Conservation (phyloP, 2,797 vertebrate species). For the Centropyge bicolor region DNA sequence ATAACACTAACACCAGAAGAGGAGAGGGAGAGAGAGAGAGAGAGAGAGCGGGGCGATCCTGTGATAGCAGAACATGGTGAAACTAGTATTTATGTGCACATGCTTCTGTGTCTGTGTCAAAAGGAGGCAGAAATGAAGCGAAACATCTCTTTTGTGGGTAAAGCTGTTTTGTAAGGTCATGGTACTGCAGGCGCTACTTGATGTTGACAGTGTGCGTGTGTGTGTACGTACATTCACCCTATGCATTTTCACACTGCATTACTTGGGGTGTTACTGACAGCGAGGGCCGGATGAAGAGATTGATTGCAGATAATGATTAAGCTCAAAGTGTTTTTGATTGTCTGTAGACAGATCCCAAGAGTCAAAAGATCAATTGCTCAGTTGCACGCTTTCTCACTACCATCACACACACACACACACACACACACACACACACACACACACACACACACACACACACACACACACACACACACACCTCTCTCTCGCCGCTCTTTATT, state of each 20-base stretch:
- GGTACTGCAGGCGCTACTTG: slow-evolving; percentile 8
- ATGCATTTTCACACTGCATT: slow-evolving; percentile 55
- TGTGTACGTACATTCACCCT: slow-evolving; percentile 21
- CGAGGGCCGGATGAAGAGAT: slow-evolving; percentile 75
- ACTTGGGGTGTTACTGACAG: slow-evolving; percentile 60
- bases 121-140: slow-evolving; percentile 37
- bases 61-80: slow-evolving; percentile 46
- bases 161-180: slow-evolving; percentile 41
- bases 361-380: slow-evolving; percentile 77
- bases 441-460: slow-evolving; percentile 20
- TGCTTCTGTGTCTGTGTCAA: slow-evolving; percentile 50
- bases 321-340: slow-evolving; percentile 89
- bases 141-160: slow-evolving; percentile 35
- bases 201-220: slow-evolving; percentile 26
- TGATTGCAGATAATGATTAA: slow-evolving; percentile 88
- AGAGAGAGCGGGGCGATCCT: slow-evolving; percentile 26
- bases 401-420: slow-evolving; percentile 15
- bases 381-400: slow-evolving; percentile 61
- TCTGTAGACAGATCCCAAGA: slow-evolving; percentile 81
- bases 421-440: slow-evolving; percentile 9
- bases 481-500: slow-evolving; percentile 33
- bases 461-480: slow-evolving; percentile 3
- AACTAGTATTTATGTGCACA: slow-evolving; percentile 50
- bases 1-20: slow-evolving; percentile 85
- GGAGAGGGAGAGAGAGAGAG: slow-evolving; percentile 54